Evolutionary conservation across 2,888 invertebrate genomes (phyloP), one percentile per base, ranked within the genome.

Genomic region (Lepidonotus clava): DNA sequence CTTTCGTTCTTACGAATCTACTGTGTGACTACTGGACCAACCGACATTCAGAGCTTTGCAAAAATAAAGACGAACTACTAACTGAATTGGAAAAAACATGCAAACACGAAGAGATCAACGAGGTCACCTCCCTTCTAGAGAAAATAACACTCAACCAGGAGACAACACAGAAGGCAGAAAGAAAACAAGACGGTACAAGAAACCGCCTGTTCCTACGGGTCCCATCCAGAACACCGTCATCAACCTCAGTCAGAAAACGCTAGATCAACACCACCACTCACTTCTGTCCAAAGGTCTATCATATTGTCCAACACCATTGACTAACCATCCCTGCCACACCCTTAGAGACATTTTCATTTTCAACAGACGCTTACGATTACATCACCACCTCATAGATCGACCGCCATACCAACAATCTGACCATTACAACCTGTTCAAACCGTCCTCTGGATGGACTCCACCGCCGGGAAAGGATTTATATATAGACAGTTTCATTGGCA

Each of bases 401-500:
- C 8, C 24, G 38, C 14, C 24, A 36, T 34, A 76, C 36, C 38
- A 51, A 76, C 76, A 5, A 5, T 2, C 40, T 0, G 36, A 76
- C 32, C 76, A 34, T 11, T n/a, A 40, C 36, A 36, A 14, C 14
- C 34, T 21, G 2, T 5, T 76, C n/a, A 34, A 6, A 34, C 38
- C 61, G 28, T 61, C 61, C 61, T 11, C 34, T 1, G 76, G 76
- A 5, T 76, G 76, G 76, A 76, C 76, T 1, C 76, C 76, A 2
- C 36, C 76, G 14, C 6, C 36, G 1, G 36, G 36, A 21, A 76
- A 76, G 21, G 76, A 76, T 24, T 6, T 2, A 4, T 14, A 76
- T n/a, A 1, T 76, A n/a, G 76, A 76, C 24, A n/a, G 24, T 1
- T 76, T 36, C n/a, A 34, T 76, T 21, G 21, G 21, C 4, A 36